Evolutionary conservation across 2,797 vertebrate genomes (phyloP).

Genomic region (Enteromius afrohamiltoni): DNA sequence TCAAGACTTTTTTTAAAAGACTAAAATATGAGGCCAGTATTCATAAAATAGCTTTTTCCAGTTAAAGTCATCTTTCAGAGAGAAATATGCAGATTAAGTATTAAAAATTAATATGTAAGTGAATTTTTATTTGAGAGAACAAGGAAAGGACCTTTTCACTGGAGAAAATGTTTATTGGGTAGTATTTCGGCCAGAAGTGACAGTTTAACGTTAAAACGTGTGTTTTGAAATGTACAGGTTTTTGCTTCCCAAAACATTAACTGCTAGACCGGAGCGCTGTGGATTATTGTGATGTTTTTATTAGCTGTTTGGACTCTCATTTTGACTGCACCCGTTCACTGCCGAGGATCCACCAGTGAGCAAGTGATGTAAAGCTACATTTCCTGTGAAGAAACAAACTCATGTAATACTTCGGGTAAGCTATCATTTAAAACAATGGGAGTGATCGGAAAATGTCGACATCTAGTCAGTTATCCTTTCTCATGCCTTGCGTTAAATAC

Average conservation of each 20-base stretch:
- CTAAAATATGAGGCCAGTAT: background rate
- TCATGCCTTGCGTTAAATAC: constrained; percentile 19
- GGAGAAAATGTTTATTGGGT: background rate
- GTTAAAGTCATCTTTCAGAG: background rate
- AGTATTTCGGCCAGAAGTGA: background rate
- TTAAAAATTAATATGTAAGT: background rate
- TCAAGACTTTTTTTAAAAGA: background rate
- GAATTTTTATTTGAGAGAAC: background rate
- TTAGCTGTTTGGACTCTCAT: too few relatives aligned
- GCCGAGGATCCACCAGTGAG: background rate
- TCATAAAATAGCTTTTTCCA: background rate
- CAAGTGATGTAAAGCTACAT: background rate
- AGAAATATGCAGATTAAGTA: background rate
- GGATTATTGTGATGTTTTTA: background rate
- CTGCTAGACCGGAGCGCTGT: background rate
- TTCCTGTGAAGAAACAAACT: background rate
- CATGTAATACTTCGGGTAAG: background rate
- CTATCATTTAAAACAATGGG: background rate
- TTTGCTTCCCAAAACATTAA: background rate
- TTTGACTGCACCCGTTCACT: background rate
- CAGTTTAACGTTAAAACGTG: background rate
- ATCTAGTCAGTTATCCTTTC: constrained; percentile 8
- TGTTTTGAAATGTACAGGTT: background rate
- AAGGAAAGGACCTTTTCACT: background rate
- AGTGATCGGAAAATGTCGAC: background rate